Conservation (phyloP, 2,113 vertebrate species). For the Myotis brandtii region DNA sequence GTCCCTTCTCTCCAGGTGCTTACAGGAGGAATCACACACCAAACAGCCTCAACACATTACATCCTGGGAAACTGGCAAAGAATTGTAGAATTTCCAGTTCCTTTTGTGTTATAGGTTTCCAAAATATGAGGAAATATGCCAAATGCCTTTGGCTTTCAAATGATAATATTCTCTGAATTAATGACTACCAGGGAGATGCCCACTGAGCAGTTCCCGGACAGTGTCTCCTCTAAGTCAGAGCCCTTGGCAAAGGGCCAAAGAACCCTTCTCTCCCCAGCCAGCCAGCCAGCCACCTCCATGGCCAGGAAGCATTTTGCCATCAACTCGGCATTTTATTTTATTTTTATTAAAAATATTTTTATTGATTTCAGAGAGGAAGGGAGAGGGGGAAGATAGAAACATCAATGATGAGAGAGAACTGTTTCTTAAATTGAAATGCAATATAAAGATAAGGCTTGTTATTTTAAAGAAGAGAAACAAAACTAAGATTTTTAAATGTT, state of each 20-base stretch:
- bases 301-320: conserved; percentile 28
- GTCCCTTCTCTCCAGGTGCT: background rate
- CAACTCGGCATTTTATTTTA: background rate
- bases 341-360: no score
- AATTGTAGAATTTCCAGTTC: conserved; percentile 22
- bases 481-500: background rate
- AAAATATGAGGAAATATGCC: conserved; percentile 61
- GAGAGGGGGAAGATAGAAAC: no score
- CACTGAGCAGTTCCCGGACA: background rate
- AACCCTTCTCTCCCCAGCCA: background rate
- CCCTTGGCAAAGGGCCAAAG: conserved; percentile 42
- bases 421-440: background rate
- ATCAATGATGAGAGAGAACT: no score
- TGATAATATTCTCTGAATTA: conserved; percentile 45
- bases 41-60: background rate
- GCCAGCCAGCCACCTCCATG: background rate
- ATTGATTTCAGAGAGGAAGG: no score
- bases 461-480: background rate
- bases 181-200: conserved; percentile 13
- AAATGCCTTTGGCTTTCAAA: conserved; percentile 59
- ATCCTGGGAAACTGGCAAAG: background rate
- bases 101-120: conserved; percentile 45
- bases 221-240: conserved; percentile 38
- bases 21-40: background rate
- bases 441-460: background rate